phyloP scores from a whole-genome alignment of 2,113 vertebrate genomes.

The Xerus inauris region DNA sequence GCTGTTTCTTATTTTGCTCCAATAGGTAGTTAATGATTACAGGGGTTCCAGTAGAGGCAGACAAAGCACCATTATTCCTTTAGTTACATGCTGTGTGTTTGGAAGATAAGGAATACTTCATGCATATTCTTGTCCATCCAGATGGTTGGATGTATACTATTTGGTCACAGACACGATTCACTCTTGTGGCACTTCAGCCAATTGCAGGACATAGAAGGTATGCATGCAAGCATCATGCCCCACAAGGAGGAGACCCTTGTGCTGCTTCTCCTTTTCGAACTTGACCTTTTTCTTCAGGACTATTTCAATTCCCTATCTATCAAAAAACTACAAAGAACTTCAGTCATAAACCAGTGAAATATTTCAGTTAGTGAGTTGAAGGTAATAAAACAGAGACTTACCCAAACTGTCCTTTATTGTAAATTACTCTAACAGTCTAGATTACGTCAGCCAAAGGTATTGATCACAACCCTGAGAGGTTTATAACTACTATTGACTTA shows the following conservation, averaged over 20 bases:
- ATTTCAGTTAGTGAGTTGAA: slow-evolving; percentile 78
- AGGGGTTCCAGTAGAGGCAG: neutral
- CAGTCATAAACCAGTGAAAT: slow-evolving; percentile 75
- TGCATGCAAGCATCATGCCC: neutral
- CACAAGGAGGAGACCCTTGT: slow-evolving; percentile 52
- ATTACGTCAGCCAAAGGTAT: slow-evolving; percentile 82
- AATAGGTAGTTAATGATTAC: neutral
- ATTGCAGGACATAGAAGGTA: neutral
- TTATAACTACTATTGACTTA: slow-evolving; percentile 83
- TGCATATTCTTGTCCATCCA: neutral
- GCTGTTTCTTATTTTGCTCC: neutral
- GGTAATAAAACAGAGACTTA: slow-evolving; percentile 78
- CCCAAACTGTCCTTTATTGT: slow-evolving; percentile 78
- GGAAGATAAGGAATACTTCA: neutral
- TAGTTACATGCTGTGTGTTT: neutral
- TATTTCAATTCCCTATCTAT: slow-evolving; percentile 72
- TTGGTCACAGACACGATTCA: neutral
- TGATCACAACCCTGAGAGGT: slow-evolving; percentile 79
- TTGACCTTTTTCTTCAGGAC: slow-evolving; percentile 60
- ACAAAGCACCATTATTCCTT: neutral
- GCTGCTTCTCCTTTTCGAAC: slow-evolving; percentile 36
- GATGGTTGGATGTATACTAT: neutral
- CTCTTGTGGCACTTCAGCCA: neutral
- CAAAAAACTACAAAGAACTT: slow-evolving; percentile 67
- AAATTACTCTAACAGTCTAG: slow-evolving; percentile 76